Evolutionary conservation across 2,797 vertebrate genomes (phyloP), one percentile per base, ranked within the genome.

Genomic region (Eulemur rubriventer): DNA sequence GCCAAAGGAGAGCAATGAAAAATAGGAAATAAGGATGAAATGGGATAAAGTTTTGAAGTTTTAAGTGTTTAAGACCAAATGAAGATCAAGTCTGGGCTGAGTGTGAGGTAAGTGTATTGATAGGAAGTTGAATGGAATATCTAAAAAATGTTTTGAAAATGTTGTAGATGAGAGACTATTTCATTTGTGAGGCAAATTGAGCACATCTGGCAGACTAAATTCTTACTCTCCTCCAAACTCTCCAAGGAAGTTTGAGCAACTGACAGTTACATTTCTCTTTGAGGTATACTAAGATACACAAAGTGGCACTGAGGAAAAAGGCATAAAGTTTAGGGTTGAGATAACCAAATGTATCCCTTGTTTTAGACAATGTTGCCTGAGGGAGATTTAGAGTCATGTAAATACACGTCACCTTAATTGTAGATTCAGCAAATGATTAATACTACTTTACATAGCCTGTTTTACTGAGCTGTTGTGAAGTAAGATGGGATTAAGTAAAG

Each of bases 191-290:
- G 4, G 22, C 22, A 41, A 75, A 80, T 4, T 43, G 59, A 80
- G 28, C n/a, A 35, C 63, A 9, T 67, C 11, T 46, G 24, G 20
- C 26, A 69, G 13, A 70, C 6, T 46, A 57, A 67, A 43, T 38
- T 75, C 30, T 57, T 41, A 6, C 8, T 1, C 0, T 48, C 0
- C 10, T 33, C 10, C 8, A 28, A 28, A 2, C 6, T 78, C 33
- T 75, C 38, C 22, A 76, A 65, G 26, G 30, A 94, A 50, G 17
- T 2, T 4, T 17, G 30, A 73, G 20, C 17, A 94, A n/a, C 10
- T 4, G 0, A 30, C 1, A 82, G 70, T 52, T 9, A 52, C 18
- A 20, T 79, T 88, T 33, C 35, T 82, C 35, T 78, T 28, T 57
- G n/a, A n/a, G 10, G 33, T 11, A n/a, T 46, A 41, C 8, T n/a